These are phyloP conservation scores for Sminthopsis crassicaudata DNA, from an alignment of 2,113 vertebrate genomes.

Conservation along the genomic window DNA sequence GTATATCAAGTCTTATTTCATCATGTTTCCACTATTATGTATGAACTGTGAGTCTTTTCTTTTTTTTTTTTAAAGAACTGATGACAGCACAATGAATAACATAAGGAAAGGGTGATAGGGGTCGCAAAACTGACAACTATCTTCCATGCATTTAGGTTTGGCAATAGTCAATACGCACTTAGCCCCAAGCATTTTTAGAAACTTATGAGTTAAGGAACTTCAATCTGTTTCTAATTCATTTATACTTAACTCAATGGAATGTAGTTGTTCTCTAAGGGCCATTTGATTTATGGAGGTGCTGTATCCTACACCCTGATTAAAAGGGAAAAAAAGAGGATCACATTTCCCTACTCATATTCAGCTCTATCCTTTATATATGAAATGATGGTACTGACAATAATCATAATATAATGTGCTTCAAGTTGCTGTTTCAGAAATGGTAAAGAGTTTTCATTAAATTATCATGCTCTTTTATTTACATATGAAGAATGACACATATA, in stretches of 20 bases:
- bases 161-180: slow-evolving; percentile 48
- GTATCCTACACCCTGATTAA: slow-evolving; percentile 1
- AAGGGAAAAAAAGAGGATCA: slow-evolving; percentile 45
- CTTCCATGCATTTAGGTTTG: slow-evolving; percentile 48
- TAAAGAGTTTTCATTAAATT: neutral
- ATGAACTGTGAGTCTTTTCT: slow-evolving; percentile 35
- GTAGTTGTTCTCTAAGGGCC: slow-evolving; percentile 53
- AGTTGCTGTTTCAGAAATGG: neutral
- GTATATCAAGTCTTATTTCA: slow-evolving; percentile 27
- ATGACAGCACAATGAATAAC: slow-evolving; percentile 26
- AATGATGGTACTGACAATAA: neutral
- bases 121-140: slow-evolving; percentile 59
- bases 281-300: slow-evolving; percentile 60
- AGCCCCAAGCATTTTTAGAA: slow-evolving; percentile 42
- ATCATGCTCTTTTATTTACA: neutral
- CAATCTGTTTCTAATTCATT: slow-evolving; percentile 67
- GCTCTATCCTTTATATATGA: neutral
- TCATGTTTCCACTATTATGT: slow-evolving; percentile 13
- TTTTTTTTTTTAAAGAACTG: slow-evolving; percentile 39
- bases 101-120: slow-evolving; percentile 4
- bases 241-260: slow-evolving; percentile 64
- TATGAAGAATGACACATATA: neutral
- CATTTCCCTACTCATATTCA: neutral
- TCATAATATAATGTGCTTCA: neutral
- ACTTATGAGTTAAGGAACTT: slow-evolving; percentile 44